Percentiles rank a stretch among this genome's conserved stretches.
These are phyloP conservation scores for Drosophila ironensis DNA, from an alignment of 1,140 invertebrate species.

Conservation along the genomic window DNA sequence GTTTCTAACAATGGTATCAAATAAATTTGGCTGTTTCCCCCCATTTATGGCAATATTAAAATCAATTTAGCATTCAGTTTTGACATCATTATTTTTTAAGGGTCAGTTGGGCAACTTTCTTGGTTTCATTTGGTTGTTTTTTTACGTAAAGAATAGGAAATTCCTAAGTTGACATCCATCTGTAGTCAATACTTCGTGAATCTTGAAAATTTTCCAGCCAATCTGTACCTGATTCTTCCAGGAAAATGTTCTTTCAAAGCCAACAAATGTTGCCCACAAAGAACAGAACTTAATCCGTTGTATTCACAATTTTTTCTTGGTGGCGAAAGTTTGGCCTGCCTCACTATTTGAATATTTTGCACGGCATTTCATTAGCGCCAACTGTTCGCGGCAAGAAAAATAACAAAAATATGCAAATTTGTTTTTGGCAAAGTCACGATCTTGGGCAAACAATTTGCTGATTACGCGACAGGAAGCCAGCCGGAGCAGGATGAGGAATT, in stretches of 20 bases:
- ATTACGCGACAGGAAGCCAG: constrained; percentile 54
- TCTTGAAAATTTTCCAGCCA: background rate
- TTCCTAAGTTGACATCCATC: too few species aligned
- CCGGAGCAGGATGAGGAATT: constrained; percentile 52
- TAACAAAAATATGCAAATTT: constrained; percentile 76
- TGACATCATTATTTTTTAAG: constrained; percentile 42
- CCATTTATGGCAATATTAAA: constrained; percentile 51
- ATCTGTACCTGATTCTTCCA: background rate
- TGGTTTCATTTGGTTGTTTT: background rate
- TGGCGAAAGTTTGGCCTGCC: constrained; percentile 7
- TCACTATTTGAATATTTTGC: constrained; percentile 23
- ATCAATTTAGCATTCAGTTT: constrained; percentile 72
- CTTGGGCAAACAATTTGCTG: constrained; percentile 76
- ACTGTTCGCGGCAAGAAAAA: constrained; percentile 64
- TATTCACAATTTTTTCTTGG: constrained; percentile 50
- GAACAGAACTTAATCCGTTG: background rate
- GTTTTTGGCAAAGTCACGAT: constrained; percentile 73
- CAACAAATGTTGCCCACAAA: constrained; percentile 51
- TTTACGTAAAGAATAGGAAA: too few species aligned
- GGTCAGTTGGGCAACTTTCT: constrained; percentile 27
- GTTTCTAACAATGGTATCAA: constrained; percentile 31
- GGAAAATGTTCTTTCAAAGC: constrained; percentile 20
- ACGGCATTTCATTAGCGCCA: constrained; percentile 70
- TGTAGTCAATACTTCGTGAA: background rate
- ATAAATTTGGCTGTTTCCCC: background rate